Evolutionary conservation across 2,113 vertebrate species (phyloP).

Genomic region (Daphoenositta chrysoptera): DNA sequence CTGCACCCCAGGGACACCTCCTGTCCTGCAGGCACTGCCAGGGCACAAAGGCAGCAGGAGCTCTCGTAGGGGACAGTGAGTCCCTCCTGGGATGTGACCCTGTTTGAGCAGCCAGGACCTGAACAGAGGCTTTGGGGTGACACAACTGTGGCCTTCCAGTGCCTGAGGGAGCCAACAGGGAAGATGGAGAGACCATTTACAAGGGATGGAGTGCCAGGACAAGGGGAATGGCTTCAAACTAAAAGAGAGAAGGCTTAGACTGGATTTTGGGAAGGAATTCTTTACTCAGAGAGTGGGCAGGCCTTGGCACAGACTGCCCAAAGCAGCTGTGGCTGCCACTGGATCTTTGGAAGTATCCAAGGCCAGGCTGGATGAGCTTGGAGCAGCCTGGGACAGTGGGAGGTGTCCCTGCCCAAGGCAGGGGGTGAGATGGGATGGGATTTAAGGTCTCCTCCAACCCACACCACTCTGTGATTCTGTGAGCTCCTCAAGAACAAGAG

Average conservation of each 20-base stretch:
- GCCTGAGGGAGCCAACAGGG: background rate
- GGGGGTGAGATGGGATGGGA: no score
- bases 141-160: background rate
- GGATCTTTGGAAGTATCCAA: background rate
- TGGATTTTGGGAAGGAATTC: background rate
- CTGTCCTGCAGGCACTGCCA: background rate
- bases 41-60: background rate
- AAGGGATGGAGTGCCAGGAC: background rate
- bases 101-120: background rate
- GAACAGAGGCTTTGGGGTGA: background rate
- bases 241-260: background rate
- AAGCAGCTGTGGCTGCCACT: background rate
- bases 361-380: accelerated
- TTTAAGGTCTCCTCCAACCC: background rate
- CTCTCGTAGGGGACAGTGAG: background rate
- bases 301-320: background rate
- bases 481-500: background rate
- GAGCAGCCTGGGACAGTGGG: accelerated
- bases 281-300: accelerated
- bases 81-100: background rate
- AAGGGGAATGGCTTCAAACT: background rate
- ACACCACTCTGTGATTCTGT: background rate
- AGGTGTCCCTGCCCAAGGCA: background rate
- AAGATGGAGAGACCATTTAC: background rate
- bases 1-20: background rate